Evolutionary conservation across 2,797 vertebrate genomes (phyloP).

Genomic region (Tangara arthus): DNA sequence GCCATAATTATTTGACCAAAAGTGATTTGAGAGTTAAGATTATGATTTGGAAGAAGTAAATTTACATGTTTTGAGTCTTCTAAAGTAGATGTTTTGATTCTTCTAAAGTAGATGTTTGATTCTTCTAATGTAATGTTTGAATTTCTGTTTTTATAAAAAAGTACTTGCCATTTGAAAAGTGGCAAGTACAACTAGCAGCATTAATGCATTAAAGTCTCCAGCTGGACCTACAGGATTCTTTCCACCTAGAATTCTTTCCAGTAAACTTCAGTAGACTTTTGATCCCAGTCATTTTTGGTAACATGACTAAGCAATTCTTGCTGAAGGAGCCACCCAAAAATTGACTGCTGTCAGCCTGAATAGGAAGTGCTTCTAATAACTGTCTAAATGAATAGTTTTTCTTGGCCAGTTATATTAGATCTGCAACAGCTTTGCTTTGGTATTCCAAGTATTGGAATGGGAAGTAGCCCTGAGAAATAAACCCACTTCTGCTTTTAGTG

Average conservation of each 20-base stretch:
- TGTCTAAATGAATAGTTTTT: not conserved
- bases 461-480: not conserved
- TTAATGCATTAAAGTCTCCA: not conserved
- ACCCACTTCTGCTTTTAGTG: not conserved
- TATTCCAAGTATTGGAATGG: not conserved
- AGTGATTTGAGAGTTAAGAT: not conserved
- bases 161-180: not conserved
- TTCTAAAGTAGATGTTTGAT: not conserved
- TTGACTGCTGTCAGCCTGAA: not conserved
- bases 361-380: not conserved
- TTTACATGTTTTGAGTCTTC: not conserved
- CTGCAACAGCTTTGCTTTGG: not conserved
- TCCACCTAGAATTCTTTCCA: not conserved
- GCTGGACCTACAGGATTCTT: not conserved
- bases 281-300: not conserved
- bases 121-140: not conserved
- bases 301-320: not conserved
- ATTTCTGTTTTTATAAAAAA: not conserved
- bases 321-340: not conserved
- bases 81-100: not conserved
- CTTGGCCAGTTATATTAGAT: not conserved
- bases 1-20: not conserved
- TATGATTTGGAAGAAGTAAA: not conserved
- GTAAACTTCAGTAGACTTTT: not conserved
- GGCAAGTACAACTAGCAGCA: not conserved